Percentiles rank a stretch among this genome's conserved stretches.
Evolutionary conservation across 2,113 vertebrate genomes (phyloP).

Genomic region (Natator depressus): DNA sequence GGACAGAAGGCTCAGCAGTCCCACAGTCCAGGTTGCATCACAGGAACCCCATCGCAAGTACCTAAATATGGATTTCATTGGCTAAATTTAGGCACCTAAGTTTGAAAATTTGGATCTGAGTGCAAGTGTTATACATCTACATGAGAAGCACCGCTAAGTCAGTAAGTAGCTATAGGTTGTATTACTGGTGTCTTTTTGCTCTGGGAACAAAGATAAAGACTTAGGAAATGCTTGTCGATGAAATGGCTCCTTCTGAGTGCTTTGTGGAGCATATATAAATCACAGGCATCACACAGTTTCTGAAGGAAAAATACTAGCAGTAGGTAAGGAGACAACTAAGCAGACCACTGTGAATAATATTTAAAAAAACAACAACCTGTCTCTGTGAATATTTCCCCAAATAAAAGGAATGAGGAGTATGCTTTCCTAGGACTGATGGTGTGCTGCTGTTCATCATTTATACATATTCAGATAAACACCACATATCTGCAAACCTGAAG

Average conservation of each 20-base stretch:
- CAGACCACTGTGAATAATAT: neutral
- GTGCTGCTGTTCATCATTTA: neutral
- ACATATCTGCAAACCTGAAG: neutral
- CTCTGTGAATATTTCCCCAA: neutral
- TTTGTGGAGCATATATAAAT: neutral
- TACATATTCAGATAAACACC: neutral
- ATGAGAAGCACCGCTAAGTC: neutral
- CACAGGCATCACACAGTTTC: neutral
- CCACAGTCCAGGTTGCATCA: too few relatives aligned
- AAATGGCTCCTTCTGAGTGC: fast-evolving
- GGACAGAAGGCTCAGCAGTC: too few relatives aligned
- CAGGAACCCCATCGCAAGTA: neutral
- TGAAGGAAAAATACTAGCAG: neutral
- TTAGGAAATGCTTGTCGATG: neutral
- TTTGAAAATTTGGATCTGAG: neutral
- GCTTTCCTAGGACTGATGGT: neutral
- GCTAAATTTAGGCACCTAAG: neutral
- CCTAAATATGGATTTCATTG: neutral
- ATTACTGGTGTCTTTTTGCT: neutral
- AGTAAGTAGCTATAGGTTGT: neutral
- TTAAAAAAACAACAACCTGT: neutral
- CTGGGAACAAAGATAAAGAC: neutral
- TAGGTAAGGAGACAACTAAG: neutral
- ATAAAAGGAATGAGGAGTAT: neutral
- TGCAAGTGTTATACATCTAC: fast-evolving